Percentiles rank a stretch among this genome's conserved stretches.
phyloP scores from a whole-genome alignment of 1,140 invertebrate species.

The Drosophila kurseongensis region DNA sequence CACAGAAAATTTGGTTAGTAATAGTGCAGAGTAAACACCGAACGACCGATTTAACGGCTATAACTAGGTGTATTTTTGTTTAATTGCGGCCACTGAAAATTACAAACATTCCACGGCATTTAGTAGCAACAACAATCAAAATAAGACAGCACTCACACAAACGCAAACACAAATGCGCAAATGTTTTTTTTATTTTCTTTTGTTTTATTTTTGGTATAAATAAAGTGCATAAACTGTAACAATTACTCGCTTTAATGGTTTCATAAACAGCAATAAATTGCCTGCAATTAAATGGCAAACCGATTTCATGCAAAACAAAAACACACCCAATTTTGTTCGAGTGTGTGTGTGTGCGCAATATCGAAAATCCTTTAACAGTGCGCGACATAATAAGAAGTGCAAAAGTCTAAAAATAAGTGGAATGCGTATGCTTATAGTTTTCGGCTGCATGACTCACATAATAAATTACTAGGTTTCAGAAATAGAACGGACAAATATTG shows the following conservation, averaged over 20 bases:
- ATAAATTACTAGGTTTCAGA: constrained; percentile 36
- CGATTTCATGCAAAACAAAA: constrained; percentile 40
- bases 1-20: not conserved
- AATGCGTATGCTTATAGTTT: constrained; percentile 8
- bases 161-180: constrained; percentile 20
- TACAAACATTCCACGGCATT: constrained; percentile 6
- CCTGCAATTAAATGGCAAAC: constrained; percentile 10
- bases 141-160: constrained; percentile 20
- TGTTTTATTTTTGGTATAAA: constrained; percentile 8
- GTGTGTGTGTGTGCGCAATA: constrained; percentile 2
- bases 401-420: constrained; percentile 8
- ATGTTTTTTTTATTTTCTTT: constrained; percentile 25
- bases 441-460: constrained; percentile 51
- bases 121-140: constrained; percentile 32
- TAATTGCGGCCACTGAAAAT: not conserved
- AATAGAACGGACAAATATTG: constrained; percentile 45
- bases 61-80: not conserved
- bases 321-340: constrained; percentile 33
- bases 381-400: constrained; percentile 35
- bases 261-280: constrained; percentile 12
- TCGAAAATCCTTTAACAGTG: constrained; percentile 24
- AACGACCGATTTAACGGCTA: not conserved
- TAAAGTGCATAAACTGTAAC: constrained; percentile 3
- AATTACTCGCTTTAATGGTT: constrained; percentile 10
- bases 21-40: not conserved